Evolutionary conservation across 2,797 vertebrate genomes (phyloP).

Genomic region (Lateolabrax maculatus): DNA sequence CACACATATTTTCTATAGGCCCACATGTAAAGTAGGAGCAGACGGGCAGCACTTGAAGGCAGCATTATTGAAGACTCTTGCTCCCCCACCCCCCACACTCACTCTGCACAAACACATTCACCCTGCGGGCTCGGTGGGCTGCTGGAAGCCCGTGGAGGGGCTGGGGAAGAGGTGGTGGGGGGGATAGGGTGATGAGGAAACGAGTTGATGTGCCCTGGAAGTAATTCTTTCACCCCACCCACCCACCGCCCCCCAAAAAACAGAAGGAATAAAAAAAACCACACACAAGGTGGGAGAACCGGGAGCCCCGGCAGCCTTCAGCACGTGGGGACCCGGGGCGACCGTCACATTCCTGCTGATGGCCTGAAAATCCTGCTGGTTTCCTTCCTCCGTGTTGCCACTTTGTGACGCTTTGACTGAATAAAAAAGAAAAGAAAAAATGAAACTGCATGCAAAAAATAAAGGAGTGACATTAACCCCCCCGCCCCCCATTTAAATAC

Average conservation of each 20-base stretch:
- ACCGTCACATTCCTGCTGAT: conserved; percentile 35
- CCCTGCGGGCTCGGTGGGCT: conserved; percentile 58
- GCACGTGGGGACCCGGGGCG: conserved; percentile 69
- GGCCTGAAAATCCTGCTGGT: neutral
- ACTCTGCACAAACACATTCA: conserved; percentile 74
- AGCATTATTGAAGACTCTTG: conserved; percentile 72
- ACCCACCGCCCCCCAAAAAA: neutral
- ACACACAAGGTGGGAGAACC: conserved; percentile 70
- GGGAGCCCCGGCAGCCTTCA: conserved; percentile 20
- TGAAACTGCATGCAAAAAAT: too few relatives aligned
- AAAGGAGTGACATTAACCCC: too few relatives aligned
- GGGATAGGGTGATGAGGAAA: conserved; percentile 83
- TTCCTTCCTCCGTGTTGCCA: neutral
- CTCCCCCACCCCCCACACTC: conserved; percentile 60
- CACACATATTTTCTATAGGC: neutral
- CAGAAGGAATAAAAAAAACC: conserved; percentile 23
- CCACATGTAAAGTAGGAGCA: neutral
- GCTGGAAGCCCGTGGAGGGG: conserved; percentile 48
- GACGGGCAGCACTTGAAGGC: conserved; percentile 60
- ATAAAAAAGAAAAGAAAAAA: neutral
- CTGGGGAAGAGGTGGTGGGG: conserved; percentile 28
- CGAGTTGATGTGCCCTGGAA: conserved; percentile 87
- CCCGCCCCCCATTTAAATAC: too few relatives aligned
- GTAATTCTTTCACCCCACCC: conserved; percentile 81
- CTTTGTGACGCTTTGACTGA: neutral